phyloP scores from a whole-genome alignment of 2,888 invertebrate species.

The Cephus rjabovi region DNA sequence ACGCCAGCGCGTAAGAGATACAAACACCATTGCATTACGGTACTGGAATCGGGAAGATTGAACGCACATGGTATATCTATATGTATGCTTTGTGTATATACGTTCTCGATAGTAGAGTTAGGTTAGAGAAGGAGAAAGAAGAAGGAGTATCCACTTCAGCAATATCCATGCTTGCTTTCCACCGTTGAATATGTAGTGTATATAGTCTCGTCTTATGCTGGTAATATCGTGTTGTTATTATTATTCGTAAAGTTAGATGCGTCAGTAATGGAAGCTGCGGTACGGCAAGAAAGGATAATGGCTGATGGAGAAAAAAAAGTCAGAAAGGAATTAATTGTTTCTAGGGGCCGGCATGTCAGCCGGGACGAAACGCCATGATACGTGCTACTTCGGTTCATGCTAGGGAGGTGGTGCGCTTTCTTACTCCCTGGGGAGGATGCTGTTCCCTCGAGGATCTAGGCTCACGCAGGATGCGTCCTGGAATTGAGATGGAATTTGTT shows the following conservation, averaged over 20 bases:
- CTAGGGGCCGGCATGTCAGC: neutral
- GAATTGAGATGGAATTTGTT: neutral
- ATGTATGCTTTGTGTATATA: neutral
- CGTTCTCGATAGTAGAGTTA: neutral
- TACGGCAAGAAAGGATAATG: neutral
- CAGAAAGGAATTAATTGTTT: neutral
- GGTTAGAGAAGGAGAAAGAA: neutral
- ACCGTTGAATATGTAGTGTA: neutral
- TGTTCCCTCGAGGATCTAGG: neutral
- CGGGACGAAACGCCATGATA: neutral
- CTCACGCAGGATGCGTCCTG: neutral
- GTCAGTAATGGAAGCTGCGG: neutral
- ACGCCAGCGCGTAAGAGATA: neutral
- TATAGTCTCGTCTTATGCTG: neutral
- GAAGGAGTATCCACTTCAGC: neutral
- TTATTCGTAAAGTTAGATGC: neutral
- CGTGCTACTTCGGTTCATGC: neutral
- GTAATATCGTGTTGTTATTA: neutral
- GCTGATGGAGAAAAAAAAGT: neutral
- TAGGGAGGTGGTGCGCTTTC: neutral
- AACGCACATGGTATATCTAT: neutral
- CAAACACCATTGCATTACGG: neutral
- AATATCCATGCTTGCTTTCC: neutral
- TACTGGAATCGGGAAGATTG: neutral
- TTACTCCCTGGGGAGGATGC: neutral